phyloP scores from a whole-genome alignment of 2,797 vertebrate species.

The Sebastes taczanowskii region DNA sequence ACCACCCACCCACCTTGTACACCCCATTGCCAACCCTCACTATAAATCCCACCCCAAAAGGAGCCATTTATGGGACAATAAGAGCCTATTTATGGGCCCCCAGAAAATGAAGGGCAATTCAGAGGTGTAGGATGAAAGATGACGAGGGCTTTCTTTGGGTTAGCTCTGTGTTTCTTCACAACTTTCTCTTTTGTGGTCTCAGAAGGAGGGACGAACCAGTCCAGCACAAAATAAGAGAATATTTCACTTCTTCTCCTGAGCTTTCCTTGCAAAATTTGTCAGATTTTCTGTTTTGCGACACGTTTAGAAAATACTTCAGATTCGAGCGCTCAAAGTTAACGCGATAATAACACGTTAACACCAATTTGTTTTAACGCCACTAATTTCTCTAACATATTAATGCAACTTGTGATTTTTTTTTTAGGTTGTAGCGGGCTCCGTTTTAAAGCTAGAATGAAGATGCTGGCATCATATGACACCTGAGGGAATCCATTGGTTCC shows the following conservation, averaged over 20 bases:
- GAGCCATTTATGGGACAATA: slow-evolving; percentile 80
- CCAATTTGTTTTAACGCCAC: no score
- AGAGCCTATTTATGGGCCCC: slow-evolving; percentile 74
- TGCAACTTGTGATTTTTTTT: no score
- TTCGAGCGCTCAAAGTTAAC: no score
- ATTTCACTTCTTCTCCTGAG: not conserved
- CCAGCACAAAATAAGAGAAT: not conserved
- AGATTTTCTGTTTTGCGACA: not conserved
- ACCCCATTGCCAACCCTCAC: slow-evolving; percentile 60
- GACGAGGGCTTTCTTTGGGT: slow-evolving; percentile 62
- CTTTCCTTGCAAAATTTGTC: not conserved
- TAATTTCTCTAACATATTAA: no score
- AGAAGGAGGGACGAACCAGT: not conserved
- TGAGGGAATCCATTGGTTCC: no score
- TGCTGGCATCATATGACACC: no score
- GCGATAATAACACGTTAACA: no score
- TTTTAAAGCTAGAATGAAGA: no score
- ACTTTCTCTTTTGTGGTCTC: slow-evolving; percentile 27
- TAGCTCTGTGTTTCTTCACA: slow-evolving; percentile 61
- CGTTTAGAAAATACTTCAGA: not conserved
- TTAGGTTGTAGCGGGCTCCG: no score
- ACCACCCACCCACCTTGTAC: slow-evolving; percentile 5
- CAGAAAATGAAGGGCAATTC: slow-evolving; percentile 78
- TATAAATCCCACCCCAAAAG: slow-evolving; percentile 79
- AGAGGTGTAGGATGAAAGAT: slow-evolving; percentile 79